These are phyloP conservation scores for Mongoloraphidia duomilia DNA, from an alignment of 2,888 invertebrate genomes.

Conservation along the genomic window DNA sequence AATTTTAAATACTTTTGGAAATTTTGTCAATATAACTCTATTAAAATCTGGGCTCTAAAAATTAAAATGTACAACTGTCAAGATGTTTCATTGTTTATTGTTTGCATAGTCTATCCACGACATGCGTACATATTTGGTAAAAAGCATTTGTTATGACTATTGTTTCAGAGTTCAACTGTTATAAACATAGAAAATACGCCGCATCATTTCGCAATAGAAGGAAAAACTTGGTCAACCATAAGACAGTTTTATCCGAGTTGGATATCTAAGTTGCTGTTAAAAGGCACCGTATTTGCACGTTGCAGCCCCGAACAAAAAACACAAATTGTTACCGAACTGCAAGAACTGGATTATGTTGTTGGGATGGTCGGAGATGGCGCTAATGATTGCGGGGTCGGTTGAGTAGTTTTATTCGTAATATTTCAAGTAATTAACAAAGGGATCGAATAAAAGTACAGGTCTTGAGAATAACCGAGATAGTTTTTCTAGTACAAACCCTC, in stretches of 20 bases:
- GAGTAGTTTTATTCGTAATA: no score
- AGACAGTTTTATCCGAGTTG: constrained; percentile 54
- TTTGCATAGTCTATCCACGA: no score
- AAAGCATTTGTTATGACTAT: constrained; percentile 9
- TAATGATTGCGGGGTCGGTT: constrained; percentile 65
- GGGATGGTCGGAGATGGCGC: constrained; percentile 58
- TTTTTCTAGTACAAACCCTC: no score
- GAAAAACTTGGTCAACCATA: constrained; percentile 63
- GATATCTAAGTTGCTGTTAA: constrained; percentile 46
- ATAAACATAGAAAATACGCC: constrained; percentile 26
- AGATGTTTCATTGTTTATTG: no score
- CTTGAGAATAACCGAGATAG: no score
- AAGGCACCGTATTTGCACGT: constrained; percentile 68
- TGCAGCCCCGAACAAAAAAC: constrained; percentile 75
- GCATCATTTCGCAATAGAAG: constrained; percentile 49
- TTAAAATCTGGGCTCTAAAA: no score
- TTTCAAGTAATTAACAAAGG: not conserved
- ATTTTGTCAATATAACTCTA: no score
- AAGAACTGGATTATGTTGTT: constrained; percentile 53
- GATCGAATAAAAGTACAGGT: no score
- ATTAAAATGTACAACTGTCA: no score
- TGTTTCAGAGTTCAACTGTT: constrained; percentile 10
- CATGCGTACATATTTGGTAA: not conserved
- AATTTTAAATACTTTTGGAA: no score
- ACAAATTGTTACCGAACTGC: constrained; percentile 54